Evolutionary conservation across 2,113 vertebrate genomes (phyloP), one percentile per base, ranked within the genome.

Genomic region (Pedetes capensis): DNA sequence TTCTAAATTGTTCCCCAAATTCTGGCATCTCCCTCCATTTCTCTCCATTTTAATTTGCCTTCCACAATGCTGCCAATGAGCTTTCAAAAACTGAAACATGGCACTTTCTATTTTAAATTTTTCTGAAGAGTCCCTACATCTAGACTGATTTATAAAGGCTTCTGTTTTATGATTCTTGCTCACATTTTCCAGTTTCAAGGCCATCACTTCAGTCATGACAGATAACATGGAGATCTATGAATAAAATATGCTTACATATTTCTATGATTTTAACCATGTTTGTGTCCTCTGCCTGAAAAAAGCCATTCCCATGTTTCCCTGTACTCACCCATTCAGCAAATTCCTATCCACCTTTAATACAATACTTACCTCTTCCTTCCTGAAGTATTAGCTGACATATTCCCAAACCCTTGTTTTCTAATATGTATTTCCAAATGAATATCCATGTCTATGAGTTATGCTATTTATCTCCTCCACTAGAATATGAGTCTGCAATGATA

Each of bases 231-330:
- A 81, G 18, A 71, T 32, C 44, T 89, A 78, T 44, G 34, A 89
- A 89, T 90, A 95, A 86, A 87, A 94, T 66, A 94, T 18, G 11
- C 29, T 81, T 87, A 61, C 8, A 89, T 34, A 75, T 86, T 81
- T 87, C 61, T 93, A n/a, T 75, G 57, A 78, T 51, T 95, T 82
- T 87, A 90, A 87, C 47, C 25, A 88, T 47, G 47, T 59, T 42
- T 87, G 55, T 49, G 87, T 87, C 63, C 47, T 66, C 81, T 96
- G 68, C 61, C 80, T 81, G 23, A 89, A 86, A 89, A 82, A 92
- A 34, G n/a, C 6, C 69, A 76, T 47, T 47, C 39, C 37, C 25
- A 39, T 87, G 49, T 47, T 94, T 72, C 49, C 69, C 69, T 87
- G 71, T 79, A 95, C 16, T 89, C 72, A 88, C 81, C 68, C 55